Base-by-base conservation (phyloP, 2,797 vertebrate genomes). In the Peromyscus eremicus region DNA sequence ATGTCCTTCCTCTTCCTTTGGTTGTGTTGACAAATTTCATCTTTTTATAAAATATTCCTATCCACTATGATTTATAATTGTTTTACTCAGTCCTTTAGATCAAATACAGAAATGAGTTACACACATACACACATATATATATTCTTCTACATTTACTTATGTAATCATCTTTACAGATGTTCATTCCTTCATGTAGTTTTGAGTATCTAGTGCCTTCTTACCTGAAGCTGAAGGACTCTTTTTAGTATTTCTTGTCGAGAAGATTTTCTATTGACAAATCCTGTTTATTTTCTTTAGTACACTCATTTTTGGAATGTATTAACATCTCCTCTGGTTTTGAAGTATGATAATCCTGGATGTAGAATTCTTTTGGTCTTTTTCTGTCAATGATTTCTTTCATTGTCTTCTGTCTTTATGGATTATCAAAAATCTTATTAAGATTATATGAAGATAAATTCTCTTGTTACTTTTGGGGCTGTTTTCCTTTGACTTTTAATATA, bases 311-410 rank as follows among this genome's bases (percentile, higher is more conserved):
- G 55, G 52, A 87, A 64, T 77, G 17, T 40, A 29, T 94, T 84
- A 71, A 73, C 94, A 92, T 88, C 19, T 40, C 25, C 57, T 96
- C 89, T 57, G 71, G 81, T 94, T 92, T 84, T 83, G 40, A 96
- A 82, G 49, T 62, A 80, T 34, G 55, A 11, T 68, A 77, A 92
- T 86, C 46, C 77, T 87, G 12, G 11, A 34, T 62, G 25, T 25
- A 94, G 32, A 84, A 82, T 57, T 92, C 32, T 92, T 87, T 57
- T 14, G 4, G 11, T 46, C 25, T 94, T 83, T 43, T 80, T 81
- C 43, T 94, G 89, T 95, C 57, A 21, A 19, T 13, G 49, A 12
- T 94, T 95, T 92, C 83, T 85, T 16, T 73, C 25, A 27, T 2
- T 27, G 62, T 64, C 62, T 64, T 62, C 60, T 64, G 62, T 64